Evolutionary conservation across 2,113 vertebrate species (phyloP).

Genomic region (Sebastes schlegelii): DNA sequence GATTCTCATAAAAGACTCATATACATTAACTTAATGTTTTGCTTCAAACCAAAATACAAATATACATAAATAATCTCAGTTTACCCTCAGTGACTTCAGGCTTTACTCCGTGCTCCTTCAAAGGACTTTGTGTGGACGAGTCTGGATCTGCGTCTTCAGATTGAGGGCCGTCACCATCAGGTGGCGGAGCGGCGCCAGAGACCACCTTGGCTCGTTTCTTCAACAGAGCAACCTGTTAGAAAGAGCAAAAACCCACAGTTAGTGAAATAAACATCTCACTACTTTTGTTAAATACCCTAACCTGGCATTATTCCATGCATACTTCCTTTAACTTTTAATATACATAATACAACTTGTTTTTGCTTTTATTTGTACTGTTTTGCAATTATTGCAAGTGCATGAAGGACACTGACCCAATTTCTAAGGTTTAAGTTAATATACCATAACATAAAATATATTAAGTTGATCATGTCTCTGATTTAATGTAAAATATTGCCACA

Average conservation of each 20-base stretch:
- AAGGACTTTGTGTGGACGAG: slow-evolving; percentile 70
- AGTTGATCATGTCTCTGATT: neutral
- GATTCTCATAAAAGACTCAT: neutral
- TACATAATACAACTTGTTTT: neutral
- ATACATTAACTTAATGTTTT: neutral
- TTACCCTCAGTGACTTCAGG: slow-evolving; percentile 73
- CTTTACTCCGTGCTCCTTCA: slow-evolving; percentile 72
- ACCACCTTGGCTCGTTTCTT: slow-evolving; percentile 87
- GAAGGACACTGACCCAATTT: neutral
- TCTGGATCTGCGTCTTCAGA: slow-evolving; percentile 53
- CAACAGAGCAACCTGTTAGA: slow-evolving; percentile 89
- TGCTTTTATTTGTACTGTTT: neutral
- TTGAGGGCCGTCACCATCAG: slow-evolving; percentile 67
- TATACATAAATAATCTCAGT: neutral
- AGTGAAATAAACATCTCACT: neutral
- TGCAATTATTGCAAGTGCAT: neutral
- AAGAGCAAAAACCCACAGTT: neutral
- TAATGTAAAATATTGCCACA: neutral
- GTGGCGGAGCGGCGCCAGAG: slow-evolving; percentile 70
- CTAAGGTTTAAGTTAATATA: neutral
- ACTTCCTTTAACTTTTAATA: neutral
- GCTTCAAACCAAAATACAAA: neutral
- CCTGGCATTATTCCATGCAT: neutral
- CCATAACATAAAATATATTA: neutral
- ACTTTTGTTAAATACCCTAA: neutral